phyloP scores from a whole-genome alignment of 2,113 vertebrate species.

The Nycticryphes semicollaris region DNA sequence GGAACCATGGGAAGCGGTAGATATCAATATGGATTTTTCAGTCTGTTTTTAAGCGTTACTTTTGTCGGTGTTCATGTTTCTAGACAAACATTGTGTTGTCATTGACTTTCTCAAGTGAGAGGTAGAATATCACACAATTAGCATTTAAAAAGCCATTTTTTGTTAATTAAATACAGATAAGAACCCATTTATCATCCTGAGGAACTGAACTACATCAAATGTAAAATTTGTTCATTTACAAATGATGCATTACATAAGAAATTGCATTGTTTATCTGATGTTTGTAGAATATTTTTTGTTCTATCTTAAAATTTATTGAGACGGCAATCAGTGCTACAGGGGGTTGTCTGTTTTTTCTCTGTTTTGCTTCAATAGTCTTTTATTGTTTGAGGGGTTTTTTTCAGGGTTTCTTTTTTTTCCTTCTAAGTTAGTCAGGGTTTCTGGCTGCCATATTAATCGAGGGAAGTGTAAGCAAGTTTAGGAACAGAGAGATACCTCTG shows the following conservation, averaged over 20 bases:
- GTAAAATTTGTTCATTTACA: constrained; percentile 8
- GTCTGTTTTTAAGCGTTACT: neutral
- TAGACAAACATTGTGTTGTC: neutral
- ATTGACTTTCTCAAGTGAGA: neutral
- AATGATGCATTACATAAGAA: neutral
- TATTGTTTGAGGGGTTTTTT: neutral
- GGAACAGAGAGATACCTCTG: neutral
- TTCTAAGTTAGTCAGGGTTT: neutral
- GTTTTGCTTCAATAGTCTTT: neutral
- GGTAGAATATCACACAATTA: neutral
- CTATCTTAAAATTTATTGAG: neutral
- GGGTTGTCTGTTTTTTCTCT: neutral
- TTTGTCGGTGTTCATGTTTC: neutral
- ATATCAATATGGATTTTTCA: neutral
- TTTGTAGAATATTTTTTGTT: neutral
- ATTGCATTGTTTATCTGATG: neutral
- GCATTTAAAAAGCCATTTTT: neutral
- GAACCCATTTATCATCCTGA: neutral
- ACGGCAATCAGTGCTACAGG: neutral
- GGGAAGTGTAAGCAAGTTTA: neutral
- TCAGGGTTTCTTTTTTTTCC: neutral
- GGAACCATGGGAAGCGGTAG: neutral
- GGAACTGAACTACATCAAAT: neutral
- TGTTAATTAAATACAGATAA: constrained; percentile 36
- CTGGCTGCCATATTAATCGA: neutral